Evolutionary conservation across 1,140 invertebrate genomes (phyloP).

Genomic region (Aporrectodea caliginosa): DNA sequence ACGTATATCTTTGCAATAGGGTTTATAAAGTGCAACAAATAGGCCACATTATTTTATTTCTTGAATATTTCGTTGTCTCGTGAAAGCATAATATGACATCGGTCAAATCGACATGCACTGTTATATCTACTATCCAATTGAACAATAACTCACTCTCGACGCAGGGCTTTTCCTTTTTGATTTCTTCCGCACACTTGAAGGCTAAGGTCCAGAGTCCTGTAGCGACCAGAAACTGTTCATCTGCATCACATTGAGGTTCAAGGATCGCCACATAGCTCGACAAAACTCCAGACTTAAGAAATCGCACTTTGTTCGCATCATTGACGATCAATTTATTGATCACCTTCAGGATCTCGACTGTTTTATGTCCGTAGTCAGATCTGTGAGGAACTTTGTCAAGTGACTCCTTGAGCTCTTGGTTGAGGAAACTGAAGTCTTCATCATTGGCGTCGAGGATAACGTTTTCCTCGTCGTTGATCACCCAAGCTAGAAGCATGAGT

Average conservation of each 20-base stretch:
- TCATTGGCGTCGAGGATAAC: conserved; percentile 19
- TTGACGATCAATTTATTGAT: conserved; percentile 22
- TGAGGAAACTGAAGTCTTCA: conserved; percentile 12
- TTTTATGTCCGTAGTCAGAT: background rate
- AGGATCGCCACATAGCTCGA: background rate
- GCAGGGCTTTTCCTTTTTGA: conserved; percentile 1
- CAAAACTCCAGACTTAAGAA: conserved; percentile 17
- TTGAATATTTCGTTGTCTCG: background rate
- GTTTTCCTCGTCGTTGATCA: conserved; percentile 29
- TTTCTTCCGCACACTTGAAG: conserved; percentile 19
- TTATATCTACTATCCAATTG: no score
- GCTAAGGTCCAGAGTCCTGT: conserved; percentile 26
- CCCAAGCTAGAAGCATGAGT: conserved; percentile 17
- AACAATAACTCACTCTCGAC: background rate
- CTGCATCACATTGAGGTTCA: background rate
- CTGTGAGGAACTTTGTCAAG: background rate
- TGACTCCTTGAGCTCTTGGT: conserved; percentile 6
- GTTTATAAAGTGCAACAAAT: background rate
- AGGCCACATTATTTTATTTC: background rate
- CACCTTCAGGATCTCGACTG: conserved; percentile 13
- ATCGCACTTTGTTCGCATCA: conserved; percentile 11
- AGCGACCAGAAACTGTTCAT: conserved; percentile 8
- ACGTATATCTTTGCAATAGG: background rate
- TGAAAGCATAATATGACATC: background rate
- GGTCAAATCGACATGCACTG: no score